phyloP scores from a whole-genome alignment of 2,888 invertebrate species.

The Rhogogaster chlorosoma region DNA sequence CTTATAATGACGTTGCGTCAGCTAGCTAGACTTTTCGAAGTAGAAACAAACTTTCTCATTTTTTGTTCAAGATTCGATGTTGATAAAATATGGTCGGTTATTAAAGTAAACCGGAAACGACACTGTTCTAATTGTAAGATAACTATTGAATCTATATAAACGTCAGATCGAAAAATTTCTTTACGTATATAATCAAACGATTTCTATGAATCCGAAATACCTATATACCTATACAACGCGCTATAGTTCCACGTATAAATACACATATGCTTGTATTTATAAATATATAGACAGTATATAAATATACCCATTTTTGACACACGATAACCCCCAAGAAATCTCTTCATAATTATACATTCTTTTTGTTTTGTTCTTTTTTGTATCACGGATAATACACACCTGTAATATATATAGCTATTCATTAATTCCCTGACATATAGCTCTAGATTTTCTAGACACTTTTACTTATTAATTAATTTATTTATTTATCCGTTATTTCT shows the following conservation, averaged over 20 bases:
- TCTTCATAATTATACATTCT: neutral
- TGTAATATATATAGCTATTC: neutral
- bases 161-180: neutral
- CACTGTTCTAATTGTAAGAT: neutral
- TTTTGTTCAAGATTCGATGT: neutral
- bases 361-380: neutral
- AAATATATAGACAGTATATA: neutral
- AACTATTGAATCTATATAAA: neutral
- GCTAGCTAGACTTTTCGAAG: neutral
- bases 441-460: neutral
- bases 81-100: neutral
- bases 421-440: neutral
- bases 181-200: neutral
- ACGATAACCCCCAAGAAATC: neutral
- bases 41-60: neutral
- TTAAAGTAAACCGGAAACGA: neutral
- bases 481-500: neutral
- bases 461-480: neutral
- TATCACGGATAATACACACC: neutral
- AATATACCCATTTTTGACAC: neutral
- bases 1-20: neutral
- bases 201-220: neutral
- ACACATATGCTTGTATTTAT: neutral
- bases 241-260: neutral
- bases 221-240: neutral